These are phyloP conservation scores for Acipenser ruthenus DNA, from an alignment of 2,797 vertebrate genomes.

Conservation along the genomic window DNA sequence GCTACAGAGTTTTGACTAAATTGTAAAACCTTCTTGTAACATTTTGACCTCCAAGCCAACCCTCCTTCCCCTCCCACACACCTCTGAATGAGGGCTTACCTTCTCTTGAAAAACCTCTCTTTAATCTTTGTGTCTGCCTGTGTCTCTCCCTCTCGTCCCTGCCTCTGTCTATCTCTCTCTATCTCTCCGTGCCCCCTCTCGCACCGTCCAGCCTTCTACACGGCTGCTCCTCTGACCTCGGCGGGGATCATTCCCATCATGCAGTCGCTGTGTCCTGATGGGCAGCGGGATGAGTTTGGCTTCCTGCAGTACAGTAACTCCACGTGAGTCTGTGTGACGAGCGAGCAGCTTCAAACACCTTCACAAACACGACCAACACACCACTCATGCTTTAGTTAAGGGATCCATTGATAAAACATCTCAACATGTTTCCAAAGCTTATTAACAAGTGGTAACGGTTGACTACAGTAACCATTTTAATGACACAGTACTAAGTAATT, in stretches of 20 bases:
- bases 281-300: conserved; percentile 88
- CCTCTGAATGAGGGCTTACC: conserved; percentile 12
- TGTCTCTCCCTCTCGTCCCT: conserved; percentile 5
- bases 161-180: not conserved
- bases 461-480: no score
- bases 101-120: conserved; percentile 12
- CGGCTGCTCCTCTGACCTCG: conserved; percentile 80
- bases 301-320: conserved; percentile 95
- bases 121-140: not conserved
- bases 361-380: no score
- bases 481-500: no score
- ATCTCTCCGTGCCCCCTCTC: conserved; percentile 1
- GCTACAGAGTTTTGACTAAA: no score
- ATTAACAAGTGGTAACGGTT: no score
- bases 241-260: conserved; percentile 91
- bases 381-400: no score
- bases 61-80: conserved; percentile 6
- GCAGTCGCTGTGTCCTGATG: conserved; percentile 91
- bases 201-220: conserved; percentile 78
- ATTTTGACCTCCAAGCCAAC: not conserved
- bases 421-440: no score
- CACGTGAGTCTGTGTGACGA: conserved; percentile 67
- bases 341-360: no score
- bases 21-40: no score
- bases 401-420: no score